These are phyloP conservation scores for Drosophila miranda DNA, from an alignment of 1,140 invertebrate species.

Conservation along the genomic window DNA sequence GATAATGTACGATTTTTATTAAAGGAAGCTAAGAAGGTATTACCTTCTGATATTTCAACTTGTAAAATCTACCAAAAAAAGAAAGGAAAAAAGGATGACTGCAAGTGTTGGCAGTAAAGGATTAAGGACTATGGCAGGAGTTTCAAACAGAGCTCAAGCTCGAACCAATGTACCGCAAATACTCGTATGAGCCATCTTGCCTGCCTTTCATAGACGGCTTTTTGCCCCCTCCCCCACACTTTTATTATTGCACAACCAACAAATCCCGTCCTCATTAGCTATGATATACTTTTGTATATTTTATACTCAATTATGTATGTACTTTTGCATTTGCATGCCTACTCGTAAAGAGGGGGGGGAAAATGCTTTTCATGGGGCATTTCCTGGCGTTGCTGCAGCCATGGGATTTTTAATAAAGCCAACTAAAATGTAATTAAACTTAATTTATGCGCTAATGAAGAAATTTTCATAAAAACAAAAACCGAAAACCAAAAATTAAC, in stretches of 20 bases:
- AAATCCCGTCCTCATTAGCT: too few relatives aligned
- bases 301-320: not conserved
- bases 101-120: too few relatives aligned
- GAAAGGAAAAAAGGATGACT: not conserved
- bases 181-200: too few relatives aligned
- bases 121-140: too few relatives aligned
- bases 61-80: conserved; percentile 1
- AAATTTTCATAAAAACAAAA: conserved; percentile 65
- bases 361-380: conserved; percentile 5
- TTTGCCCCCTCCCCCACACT: too few relatives aligned
- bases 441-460: conserved; percentile 80
- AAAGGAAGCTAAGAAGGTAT: too few relatives aligned
- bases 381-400: conserved; percentile 9
- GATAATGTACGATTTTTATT: too few relatives aligned
- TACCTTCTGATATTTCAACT: too few relatives aligned
- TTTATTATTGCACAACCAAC: too few relatives aligned
- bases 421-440: conserved; percentile 80
- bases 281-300: not conserved
- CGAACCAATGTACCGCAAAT: too few relatives aligned
- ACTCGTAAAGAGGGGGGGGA: not conserved
- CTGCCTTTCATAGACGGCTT: too few relatives aligned
- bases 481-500: conserved; percentile 59
- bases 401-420: conserved; percentile 64
- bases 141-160: too few relatives aligned
- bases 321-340: not conserved